Evolutionary conservation across 2,888 invertebrate species (phyloP).

Genomic region (Folsomia candida): DNA sequence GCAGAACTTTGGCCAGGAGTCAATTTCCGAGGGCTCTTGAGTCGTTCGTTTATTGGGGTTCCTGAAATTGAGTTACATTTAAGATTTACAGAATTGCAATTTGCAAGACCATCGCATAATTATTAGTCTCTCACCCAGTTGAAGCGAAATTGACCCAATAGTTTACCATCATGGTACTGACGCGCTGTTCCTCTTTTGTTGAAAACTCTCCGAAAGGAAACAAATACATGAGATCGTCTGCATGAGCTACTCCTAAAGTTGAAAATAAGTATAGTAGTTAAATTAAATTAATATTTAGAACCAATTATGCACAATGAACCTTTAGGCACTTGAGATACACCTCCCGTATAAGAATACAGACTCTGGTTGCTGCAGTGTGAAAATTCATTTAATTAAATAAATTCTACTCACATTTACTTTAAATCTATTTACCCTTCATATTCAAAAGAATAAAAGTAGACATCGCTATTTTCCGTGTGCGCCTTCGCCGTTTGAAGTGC

Average conservation of each 20-base stretch:
- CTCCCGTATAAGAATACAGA: slow-evolving; percentile 17
- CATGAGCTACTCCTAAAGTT: slow-evolving; percentile 24
- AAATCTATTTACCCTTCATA: slow-evolving; percentile 21
- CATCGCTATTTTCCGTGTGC: not conserved
- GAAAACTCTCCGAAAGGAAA: slow-evolving; percentile 16
- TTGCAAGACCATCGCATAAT: not conserved
- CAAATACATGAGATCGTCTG: slow-evolving; percentile 26
- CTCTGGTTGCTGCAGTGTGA: slow-evolving; percentile 17
- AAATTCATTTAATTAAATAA: too few relatives aligned
- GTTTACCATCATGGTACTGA: slow-evolving; percentile 8
- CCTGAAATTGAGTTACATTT: not conserved
- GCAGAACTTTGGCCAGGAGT: slow-evolving; percentile 17
- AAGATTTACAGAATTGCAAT: not conserved
- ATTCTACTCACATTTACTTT: not conserved
- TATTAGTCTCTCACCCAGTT: slow-evolving; percentile 7
- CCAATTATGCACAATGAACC: too few relatives aligned
- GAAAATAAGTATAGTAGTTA: too few relatives aligned
- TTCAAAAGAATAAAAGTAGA: slow-evolving; percentile 24
- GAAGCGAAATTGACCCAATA: slow-evolving; percentile 23
- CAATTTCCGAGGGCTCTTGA: not conserved
- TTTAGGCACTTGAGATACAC: slow-evolving; percentile 23
- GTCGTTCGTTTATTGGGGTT: slow-evolving; percentile 14
- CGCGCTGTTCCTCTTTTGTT: not conserved
- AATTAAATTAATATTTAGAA: too few relatives aligned
- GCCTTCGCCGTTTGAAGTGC: slow-evolving; percentile 17